Conservation (phyloP, 1,140 invertebrate species). For the Caerostris darwini region DNA sequence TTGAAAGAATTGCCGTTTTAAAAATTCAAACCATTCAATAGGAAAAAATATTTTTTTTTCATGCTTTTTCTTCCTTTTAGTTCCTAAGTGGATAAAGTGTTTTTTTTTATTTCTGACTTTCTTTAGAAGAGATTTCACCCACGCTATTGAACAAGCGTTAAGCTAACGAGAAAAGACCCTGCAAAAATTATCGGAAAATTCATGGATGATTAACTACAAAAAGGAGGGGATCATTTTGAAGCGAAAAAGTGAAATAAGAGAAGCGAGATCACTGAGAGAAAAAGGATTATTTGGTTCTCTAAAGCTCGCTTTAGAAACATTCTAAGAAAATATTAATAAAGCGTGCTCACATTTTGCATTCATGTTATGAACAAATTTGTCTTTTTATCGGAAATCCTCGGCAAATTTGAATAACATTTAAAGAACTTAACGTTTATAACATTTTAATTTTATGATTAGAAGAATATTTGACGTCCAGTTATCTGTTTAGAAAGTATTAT, state of each 20-base stretch:
- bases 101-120: slow-evolving; percentile 40
- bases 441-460: neutral
- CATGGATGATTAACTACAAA: slow-evolving; percentile 63
- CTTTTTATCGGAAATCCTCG: neutral
- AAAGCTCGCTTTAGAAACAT: neutral
- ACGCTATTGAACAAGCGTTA: slow-evolving; percentile 73
- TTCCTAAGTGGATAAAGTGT: slow-evolving; percentile 2
- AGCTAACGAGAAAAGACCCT: slow-evolving; percentile 57
- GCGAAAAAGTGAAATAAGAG: slow-evolving; percentile 4
- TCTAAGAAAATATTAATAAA: neutral
- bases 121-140: slow-evolving; percentile 41
- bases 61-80: slow-evolving; percentile 14
- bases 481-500: neutral
- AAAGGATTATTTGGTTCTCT: neutral
- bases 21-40: slow-evolving; percentile 48
- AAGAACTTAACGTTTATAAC: neutral
- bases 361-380: neutral
- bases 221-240: slow-evolving; percentile 48
- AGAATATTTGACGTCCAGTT: neutral
- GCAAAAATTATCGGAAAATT: slow-evolving; percentile 72
- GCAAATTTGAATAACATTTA: too few relatives aligned
- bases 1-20: slow-evolving; percentile 4
- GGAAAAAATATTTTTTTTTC: slow-evolving; percentile 40
- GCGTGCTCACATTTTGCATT: neutral
- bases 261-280: neutral